Percentiles rank a stretch among this genome's conserved stretches.
Conservation (phyloP, 1,140 invertebrate species). For the Scaptomyza montana region DNA sequence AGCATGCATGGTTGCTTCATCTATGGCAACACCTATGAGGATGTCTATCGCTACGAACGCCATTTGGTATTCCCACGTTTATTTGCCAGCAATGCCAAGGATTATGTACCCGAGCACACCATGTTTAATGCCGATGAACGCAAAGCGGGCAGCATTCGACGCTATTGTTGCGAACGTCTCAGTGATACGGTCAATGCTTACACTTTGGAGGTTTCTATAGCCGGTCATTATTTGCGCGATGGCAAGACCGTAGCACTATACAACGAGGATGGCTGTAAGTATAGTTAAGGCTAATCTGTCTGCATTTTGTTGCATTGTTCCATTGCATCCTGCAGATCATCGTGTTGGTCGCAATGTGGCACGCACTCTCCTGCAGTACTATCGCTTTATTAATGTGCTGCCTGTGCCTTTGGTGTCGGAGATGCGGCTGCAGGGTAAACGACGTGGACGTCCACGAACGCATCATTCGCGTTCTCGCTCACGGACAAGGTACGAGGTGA, state of each 20-base stretch:
- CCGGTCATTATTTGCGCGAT: constrained; percentile 89
- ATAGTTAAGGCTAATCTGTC: too few relatives aligned
- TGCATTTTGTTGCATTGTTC: too few relatives aligned
- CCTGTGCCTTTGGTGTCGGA: constrained; percentile 85
- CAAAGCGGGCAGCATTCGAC: constrained; percentile 93
- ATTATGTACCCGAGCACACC: constrained; percentile 91
- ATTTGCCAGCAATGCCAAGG: constrained; percentile 92
- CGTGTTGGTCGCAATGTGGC: constrained; percentile 91
- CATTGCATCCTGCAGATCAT: constrained; percentile 80
- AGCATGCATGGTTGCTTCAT: constrained; percentile 97
- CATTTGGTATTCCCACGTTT: constrained; percentile 95
- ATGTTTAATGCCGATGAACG: constrained; percentile 95
- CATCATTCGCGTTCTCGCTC: constrained; percentile 84
- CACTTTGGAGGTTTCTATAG: constrained; percentile 93
- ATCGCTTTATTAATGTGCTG: constrained; percentile 89
- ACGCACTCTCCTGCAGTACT: constrained; percentile 91
- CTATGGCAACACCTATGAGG: constrained; percentile 98
- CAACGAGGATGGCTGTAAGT: constrained; percentile 94
- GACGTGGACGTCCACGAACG: constrained; percentile 82
- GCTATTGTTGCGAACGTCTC: constrained; percentile 89
- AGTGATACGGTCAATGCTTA: constrained; percentile 92
- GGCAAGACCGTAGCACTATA: constrained; percentile 90
- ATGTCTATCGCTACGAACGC: constrained; percentile 91
- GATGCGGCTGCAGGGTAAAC: constrained; percentile 84
- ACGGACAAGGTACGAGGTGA: constrained; percentile 84